Evolutionary conservation across 2,113 vertebrate genomes (phyloP).

Genomic region (Illadopsis cleaveri): DNA sequence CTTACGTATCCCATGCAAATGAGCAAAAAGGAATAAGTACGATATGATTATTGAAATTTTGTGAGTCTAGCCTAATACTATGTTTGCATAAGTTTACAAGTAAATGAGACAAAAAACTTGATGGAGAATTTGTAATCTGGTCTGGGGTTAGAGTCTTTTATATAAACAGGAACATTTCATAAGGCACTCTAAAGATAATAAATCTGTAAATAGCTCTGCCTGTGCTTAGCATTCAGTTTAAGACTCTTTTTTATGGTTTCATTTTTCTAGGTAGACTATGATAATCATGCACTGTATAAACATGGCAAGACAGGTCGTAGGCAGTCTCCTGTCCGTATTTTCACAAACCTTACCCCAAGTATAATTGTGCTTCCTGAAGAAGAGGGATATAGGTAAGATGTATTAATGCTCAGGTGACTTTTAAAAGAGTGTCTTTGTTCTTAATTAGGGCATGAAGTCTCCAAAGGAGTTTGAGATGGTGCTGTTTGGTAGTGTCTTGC

Average conservation of each 20-base stretch:
- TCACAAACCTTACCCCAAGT: constrained; percentile 85
- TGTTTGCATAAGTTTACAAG: background rate
- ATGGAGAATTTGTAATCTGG: background rate
- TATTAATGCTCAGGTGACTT: background rate
- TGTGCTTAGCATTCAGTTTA: background rate
- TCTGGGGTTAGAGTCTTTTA: background rate
- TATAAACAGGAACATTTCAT: background rate
- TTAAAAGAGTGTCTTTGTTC: background rate
- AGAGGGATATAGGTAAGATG: constrained; percentile 90
- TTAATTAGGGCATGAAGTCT: background rate
- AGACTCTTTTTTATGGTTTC: background rate
- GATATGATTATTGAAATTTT: background rate
- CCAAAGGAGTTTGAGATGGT: background rate
- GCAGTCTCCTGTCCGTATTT: constrained; percentile 93
- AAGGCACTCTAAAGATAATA: background rate
- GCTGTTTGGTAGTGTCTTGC: background rate
- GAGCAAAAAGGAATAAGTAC: background rate
- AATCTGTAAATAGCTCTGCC: background rate
- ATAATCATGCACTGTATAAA: constrained; percentile 95
- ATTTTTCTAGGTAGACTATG: constrained; percentile 90
- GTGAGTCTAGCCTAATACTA: background rate
- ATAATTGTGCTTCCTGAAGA: constrained; percentile 83
- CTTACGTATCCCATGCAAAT: background rate
- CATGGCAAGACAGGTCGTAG: constrained; percentile 90
- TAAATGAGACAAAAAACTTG: background rate